Percentiles rank a stretch among this genome's conserved stretches.
Conservation (phyloP, 2,797 vertebrate genomes). For the Mormyrops boulengeri region DNA sequence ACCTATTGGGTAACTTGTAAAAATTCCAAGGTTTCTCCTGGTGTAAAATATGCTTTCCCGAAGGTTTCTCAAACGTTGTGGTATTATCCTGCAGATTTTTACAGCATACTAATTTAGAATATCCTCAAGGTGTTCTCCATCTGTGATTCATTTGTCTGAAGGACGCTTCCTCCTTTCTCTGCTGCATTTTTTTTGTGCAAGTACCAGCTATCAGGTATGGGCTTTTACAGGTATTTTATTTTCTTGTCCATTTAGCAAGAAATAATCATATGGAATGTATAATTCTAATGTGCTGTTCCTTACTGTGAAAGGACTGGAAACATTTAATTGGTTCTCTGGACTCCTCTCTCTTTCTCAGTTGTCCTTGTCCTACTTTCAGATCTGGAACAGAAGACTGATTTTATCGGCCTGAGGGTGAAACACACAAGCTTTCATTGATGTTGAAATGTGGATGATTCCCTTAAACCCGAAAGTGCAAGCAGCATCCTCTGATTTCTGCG, state of each 20-base stretch:
- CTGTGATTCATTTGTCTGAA: neutral
- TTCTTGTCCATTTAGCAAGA: neutral
- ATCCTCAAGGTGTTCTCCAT: neutral
- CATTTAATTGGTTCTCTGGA: conserved; percentile 7
- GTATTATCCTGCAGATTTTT: neutral
- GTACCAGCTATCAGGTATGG: neutral
- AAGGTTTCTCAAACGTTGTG: neutral
- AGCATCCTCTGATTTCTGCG: neutral
- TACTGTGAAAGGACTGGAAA: neutral
- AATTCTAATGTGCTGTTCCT: neutral
- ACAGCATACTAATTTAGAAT: neutral
- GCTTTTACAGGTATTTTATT: neutral
- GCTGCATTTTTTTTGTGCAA: neutral
- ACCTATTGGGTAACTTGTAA: neutral
- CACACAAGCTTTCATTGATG: neutral
- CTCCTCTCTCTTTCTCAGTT: neutral
- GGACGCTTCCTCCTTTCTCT: neutral
- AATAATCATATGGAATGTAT: neutral
- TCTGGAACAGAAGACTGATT: conserved; percentile 1
- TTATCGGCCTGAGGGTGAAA: neutral
- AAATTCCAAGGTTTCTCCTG: neutral
- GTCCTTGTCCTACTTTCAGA: conserved; percentile 15
- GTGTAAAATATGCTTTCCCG: neutral
- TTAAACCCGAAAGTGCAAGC: neutral
- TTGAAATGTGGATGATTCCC: neutral